Evolutionary conservation across 2,888 invertebrate species (phyloP), one percentile per base, ranked within the genome.

Genomic region (Trachelus iudaicus): DNA sequence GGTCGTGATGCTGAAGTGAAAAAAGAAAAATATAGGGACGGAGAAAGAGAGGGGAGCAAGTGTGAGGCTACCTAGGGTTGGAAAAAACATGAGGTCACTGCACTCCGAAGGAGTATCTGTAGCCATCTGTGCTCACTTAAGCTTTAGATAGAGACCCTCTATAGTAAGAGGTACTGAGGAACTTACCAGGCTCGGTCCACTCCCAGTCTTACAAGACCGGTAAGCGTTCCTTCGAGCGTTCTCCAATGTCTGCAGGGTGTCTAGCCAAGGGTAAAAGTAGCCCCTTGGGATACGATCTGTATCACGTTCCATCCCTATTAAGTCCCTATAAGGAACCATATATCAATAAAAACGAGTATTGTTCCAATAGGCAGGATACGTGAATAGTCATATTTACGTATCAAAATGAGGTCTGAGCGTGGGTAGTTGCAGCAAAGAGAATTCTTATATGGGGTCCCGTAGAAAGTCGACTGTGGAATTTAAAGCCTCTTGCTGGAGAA

Each of bases 1-100:
- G 71, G 71, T 34, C 71, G 71, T 33, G 71, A 71, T 71, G 71
- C 34, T 33, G 71, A 71, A 34, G 71, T 34, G 71, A 15, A 71
- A 71, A 71, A 71, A 31, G 15, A 71, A 34, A 11, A 71, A 71
- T 56, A 23, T 56, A 56, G 56, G 23, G 23, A 56, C 56, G 6
- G 23, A 23, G 56, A 56, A 56, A 56, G 56, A 23, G 56, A 56
- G 56, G 23, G 56, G 56, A 56, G 23, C 56, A 23, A 56, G 56
- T 71, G 71, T 71, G 71, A 15, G 71, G 71, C 71, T 71, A 74
- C 74, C 74, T 74, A 74, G 74, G 37, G 74, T 40, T 40, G 74
- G 37, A 40, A 40, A 74, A 74, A 74, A 74, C 34, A 74, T 34
- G 74, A 34, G 74, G 74, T 74, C 74, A 40, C 37, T 74, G 74